Evolutionary conservation across 2,797 vertebrate genomes (phyloP).

Genomic region (Hephaestus fuliginosus): DNA sequence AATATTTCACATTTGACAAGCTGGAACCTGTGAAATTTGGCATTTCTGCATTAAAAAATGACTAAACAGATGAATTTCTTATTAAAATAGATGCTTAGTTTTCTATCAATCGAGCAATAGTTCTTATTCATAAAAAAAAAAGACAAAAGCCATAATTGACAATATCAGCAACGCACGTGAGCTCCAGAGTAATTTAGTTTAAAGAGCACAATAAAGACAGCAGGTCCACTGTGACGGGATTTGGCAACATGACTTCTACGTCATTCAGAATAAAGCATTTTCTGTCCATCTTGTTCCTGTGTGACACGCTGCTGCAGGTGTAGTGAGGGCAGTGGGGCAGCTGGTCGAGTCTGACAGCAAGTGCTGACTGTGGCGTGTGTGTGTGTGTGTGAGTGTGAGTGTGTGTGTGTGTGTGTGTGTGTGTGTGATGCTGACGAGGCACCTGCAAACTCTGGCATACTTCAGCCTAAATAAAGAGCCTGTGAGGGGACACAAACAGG

Average conservation of each 20-base stretch:
- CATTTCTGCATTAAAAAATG: neutral
- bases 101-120: too few species aligned
- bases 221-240: neutral
- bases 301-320: constrained; percentile 60
- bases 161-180: constrained; percentile 5
- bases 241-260: neutral
- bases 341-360: constrained; percentile 54
- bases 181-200: neutral
- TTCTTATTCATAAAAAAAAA: neutral
- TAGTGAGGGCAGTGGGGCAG: constrained; percentile 54
- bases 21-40: neutral
- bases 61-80: neutral
- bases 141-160: neutral
- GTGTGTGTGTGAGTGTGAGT: constrained; percentile 33
- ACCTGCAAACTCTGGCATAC: constrained; percentile 65
- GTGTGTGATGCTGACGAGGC: constrained; percentile 55
- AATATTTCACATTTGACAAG: neutral
- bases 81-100: neutral
- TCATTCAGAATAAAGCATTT: constrained; percentile 44
- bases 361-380: constrained; percentile 40
- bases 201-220: constrained; percentile 2
- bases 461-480: constrained; percentile 61
- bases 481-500: constrained; percentile 63
- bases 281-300: constrained; percentile 20
- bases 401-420: constrained; percentile 33